Percentiles rank a stretch among this genome's conserved stretches.
Evolutionary conservation across 2,888 invertebrate species (phyloP).

Genomic region (Brachypalpus laphriformis): DNA sequence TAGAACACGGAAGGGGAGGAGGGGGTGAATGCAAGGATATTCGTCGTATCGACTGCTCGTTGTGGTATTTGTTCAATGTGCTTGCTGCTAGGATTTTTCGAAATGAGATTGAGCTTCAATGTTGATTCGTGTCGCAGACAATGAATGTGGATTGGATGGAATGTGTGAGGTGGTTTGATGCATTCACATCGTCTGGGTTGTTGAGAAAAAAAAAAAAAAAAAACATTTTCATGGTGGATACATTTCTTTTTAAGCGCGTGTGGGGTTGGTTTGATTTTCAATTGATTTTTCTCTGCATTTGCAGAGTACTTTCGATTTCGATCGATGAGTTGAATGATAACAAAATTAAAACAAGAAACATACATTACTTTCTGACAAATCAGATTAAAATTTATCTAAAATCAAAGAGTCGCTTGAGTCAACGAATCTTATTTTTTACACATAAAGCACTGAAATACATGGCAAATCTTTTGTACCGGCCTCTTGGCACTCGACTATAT

Average conservation of each 20-base stretch:
- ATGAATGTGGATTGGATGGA: slow-evolving; percentile 24
- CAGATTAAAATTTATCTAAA: neutral
- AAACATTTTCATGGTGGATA: slow-evolving; percentile 20
- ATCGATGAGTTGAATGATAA: neutral
- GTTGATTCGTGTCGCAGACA: slow-evolving; percentile 57
- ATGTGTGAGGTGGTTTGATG: slow-evolving; percentile 22
- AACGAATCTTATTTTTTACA: no score
- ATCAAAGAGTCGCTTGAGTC: neutral
- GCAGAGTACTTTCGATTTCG: neutral
- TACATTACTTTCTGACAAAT: neutral
- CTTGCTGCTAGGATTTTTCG: slow-evolving; percentile 22
- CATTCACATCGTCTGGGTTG: slow-evolving; percentile 43
- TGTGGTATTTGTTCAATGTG: slow-evolving; percentile 56
- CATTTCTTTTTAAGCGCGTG: neutral
- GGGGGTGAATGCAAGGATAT: slow-evolving; percentile 34
- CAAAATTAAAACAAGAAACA: neutral
- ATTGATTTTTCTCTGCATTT: slow-evolving; percentile 36
- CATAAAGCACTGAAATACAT: no score
- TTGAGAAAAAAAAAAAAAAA: neutral
- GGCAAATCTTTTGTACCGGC: no score
- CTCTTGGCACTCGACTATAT: no score
- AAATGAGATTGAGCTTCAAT: slow-evolving; percentile 47
- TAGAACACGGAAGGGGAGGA: neutral
- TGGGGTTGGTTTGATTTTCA: slow-evolving; percentile 39
- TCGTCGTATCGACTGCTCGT: slow-evolving; percentile 19